Conservation (phyloP, 2,113 vertebrate species). For the Bothrops jararaca region DNA sequence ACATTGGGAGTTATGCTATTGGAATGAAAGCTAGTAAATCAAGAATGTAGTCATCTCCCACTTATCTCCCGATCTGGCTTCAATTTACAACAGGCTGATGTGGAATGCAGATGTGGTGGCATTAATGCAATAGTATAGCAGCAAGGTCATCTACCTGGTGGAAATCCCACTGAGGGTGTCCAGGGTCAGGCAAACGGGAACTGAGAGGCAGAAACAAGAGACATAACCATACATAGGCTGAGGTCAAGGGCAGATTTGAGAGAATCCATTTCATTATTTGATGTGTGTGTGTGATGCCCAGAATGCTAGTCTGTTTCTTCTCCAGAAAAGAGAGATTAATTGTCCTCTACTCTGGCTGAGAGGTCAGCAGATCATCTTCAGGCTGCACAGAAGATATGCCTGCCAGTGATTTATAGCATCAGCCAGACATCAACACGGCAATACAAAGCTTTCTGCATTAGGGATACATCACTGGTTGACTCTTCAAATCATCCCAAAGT, state of each 20-base stretch:
- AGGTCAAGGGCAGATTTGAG: neutral
- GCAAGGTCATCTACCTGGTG: neutral
- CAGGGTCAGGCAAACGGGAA: neutral
- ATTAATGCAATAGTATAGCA: neutral
- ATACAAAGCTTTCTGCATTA: neutral
- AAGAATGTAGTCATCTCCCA: neutral
- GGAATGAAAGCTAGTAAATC: neutral
- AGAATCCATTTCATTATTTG: neutral
- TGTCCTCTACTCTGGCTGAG: neutral
- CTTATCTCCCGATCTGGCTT: neutral
- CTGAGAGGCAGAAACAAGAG: too few relatives aligned
- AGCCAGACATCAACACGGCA: neutral
- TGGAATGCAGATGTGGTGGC: neutral
- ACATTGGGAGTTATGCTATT: neutral
- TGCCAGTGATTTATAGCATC: neutral
- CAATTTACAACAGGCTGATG: neutral
- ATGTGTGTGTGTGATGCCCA: neutral
- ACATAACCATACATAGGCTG: neutral
- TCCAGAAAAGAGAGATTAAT: neutral
- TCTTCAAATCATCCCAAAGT: neutral
- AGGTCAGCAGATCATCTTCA: neutral
- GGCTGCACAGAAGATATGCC: neutral
- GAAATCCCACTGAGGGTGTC: neutral
- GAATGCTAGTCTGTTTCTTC: neutral
- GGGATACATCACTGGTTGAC: neutral